phyloP scores from a whole-genome alignment of 2,797 vertebrate genomes.

The Pantherophis vulpinus region DNA sequence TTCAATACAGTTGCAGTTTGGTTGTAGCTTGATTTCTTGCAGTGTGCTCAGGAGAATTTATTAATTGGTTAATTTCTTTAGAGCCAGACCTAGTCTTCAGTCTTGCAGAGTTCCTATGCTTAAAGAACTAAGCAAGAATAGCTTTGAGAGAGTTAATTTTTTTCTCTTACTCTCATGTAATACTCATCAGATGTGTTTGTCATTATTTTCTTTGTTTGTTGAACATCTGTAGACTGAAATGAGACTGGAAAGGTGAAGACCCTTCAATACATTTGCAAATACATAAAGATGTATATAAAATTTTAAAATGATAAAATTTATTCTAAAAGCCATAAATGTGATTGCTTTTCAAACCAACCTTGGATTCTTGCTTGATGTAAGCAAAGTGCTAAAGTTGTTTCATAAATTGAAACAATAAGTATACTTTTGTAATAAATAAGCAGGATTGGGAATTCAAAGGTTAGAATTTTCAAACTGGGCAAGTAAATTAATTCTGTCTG shows the following conservation, averaged over 20 bases:
- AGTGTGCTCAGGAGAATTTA: too few relatives aligned
- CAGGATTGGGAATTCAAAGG: background rate
- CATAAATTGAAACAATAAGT: background rate
- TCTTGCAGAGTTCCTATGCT: conserved; percentile 1
- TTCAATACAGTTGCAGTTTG: background rate
- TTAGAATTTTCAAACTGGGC: conserved; percentile 14
- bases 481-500: background rate
- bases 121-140: background rate
- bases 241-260: background rate
- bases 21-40: background rate
- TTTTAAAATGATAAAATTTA: conserved; percentile 28
- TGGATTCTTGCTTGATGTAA: conserved; percentile 46
- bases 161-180: background rate
- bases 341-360: conserved; percentile 43
- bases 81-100: background rate
- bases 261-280: conserved; percentile 10
- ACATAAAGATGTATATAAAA: conserved; percentile 21
- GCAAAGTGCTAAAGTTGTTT: conserved; percentile 10
- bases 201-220: background rate
- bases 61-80: conserved; percentile 39
- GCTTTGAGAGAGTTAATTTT: background rate
- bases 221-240: conserved; percentile 5
- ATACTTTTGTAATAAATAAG: conserved; percentile 43
- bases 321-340: conserved; percentile 6
- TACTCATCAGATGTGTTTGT: background rate